Percentiles rank a stretch among this genome's conserved stretches.
Evolutionary conservation across 2,113 vertebrate genomes (phyloP).

Genomic region (Burhinus bistriatus): DNA sequence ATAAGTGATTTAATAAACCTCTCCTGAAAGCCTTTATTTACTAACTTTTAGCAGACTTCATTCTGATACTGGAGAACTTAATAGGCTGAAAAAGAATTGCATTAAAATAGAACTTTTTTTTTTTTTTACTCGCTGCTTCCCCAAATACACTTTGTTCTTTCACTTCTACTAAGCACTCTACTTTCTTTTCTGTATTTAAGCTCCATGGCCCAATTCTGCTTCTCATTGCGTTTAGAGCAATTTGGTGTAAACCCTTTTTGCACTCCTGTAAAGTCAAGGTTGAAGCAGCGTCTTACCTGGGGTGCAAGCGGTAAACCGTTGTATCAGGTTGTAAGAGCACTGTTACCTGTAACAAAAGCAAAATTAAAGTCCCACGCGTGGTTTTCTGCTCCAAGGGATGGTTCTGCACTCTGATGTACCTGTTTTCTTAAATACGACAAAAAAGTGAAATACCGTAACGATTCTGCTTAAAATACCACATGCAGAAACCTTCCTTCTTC

Average conservation of each 20-base stretch:
- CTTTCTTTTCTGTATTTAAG: conserved; percentile 9
- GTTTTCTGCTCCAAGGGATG: too few species aligned
- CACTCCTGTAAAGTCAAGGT: background rate
- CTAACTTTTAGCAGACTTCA: conserved; percentile 68
- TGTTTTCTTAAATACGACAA: too few species aligned
- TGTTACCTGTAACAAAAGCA: too few species aligned
- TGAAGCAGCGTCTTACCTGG: background rate
- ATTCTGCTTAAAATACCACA: too few species aligned
- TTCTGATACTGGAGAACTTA: conserved; percentile 60
- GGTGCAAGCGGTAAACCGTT: background rate
- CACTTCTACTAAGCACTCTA: background rate
- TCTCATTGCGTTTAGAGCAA: background rate
- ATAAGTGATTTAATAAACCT: conserved; percentile 72
- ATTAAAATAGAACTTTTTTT: conserved; percentile 30
- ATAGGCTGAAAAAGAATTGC: conserved; percentile 44
- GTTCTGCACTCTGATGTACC: too few species aligned
- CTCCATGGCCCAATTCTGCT: background rate
- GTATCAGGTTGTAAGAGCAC: background rate
- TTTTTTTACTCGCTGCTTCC: conserved; percentile 28
- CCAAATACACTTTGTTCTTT: conserved; percentile 23
- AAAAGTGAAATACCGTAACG: too few species aligned
- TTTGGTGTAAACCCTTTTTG: background rate
- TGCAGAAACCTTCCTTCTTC: background rate
- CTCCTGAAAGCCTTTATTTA: conserved; percentile 74
- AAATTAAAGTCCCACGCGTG: too few species aligned